These are phyloP conservation scores for Gallinago solitaria DNA, from an alignment of 2,797 vertebrate genomes.

Conservation along the genomic window DNA sequence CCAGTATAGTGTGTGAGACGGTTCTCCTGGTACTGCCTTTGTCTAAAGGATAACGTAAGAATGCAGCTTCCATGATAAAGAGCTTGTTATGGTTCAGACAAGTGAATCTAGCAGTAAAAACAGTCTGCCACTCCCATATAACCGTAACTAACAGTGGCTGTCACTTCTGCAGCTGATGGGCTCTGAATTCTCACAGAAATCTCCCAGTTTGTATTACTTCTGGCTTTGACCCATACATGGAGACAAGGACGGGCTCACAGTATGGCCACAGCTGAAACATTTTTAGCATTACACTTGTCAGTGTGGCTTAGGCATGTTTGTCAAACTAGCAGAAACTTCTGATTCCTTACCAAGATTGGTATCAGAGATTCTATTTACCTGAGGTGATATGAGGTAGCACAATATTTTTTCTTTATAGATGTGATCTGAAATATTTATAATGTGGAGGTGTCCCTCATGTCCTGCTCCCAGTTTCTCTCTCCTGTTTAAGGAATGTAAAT, in stretches of 20 bases:
- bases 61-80: background rate
- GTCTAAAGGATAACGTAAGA: background rate
- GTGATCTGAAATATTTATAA: background rate
- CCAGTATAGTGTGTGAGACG: background rate
- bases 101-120: background rate
- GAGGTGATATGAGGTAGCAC: background rate
- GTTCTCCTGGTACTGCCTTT: background rate
- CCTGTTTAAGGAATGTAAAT: background rate
- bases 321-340: background rate
- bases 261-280: fast-evolving
- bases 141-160: background rate
- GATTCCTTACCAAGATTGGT: background rate
- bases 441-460: background rate
- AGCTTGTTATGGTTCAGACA: background rate
- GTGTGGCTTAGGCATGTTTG: background rate
- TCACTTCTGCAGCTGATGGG: background rate
- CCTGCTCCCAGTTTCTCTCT: background rate
- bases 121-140: background rate
- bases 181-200: background rate
- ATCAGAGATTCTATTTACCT: background rate
- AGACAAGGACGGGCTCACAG: background rate
- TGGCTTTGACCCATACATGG: fast-evolving
- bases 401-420: background rate
- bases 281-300: fast-evolving
- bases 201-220: background rate